A percentile compares a stretch with the other conserved stretches of the same genome.
phyloP scores from a whole-genome alignment of 2,888 invertebrate genomes.

The Euclidia mi region DNA sequence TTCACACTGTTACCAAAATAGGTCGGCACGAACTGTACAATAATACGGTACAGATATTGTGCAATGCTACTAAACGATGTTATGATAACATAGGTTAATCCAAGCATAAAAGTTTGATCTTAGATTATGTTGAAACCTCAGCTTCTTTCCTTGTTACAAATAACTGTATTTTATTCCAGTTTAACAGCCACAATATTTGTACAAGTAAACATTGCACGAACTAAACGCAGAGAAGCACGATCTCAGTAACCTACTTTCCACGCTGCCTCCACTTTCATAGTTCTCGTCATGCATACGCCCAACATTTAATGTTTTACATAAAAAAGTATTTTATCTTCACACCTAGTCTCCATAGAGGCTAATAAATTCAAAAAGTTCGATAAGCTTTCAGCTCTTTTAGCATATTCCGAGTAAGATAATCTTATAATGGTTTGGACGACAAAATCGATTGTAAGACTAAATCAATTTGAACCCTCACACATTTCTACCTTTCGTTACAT shows the following conservation, averaged over 20 bases:
- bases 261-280: constrained; percentile 6
- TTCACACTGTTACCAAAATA: too few species aligned
- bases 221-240: constrained; percentile 7
- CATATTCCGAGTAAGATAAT: background rate
- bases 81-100: too few species aligned
- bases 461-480: background rate
- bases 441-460: background rate
- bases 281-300: constrained; percentile 2
- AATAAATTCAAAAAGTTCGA: constrained; percentile 11
- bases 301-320: constrained; percentile 21
- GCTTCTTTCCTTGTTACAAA: background rate
- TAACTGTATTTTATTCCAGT: background rate
- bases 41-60: too few species aligned
- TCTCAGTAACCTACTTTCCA: constrained; percentile 30
- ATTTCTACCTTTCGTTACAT: constrained; percentile 1
- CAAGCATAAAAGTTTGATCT: constrained; percentile 3
- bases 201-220: constrained; percentile 1
- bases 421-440: background rate
- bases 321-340: constrained; percentile 4
- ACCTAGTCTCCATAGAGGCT: constrained; percentile 11
- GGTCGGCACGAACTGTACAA: too few species aligned
- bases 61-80: too few species aligned
- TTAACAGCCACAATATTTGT: background rate
- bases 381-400: background rate
- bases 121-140: background rate